Base-by-base conservation (phyloP, 2,113 vertebrate species). In the Pseudorectes ferrugineus region DNA sequence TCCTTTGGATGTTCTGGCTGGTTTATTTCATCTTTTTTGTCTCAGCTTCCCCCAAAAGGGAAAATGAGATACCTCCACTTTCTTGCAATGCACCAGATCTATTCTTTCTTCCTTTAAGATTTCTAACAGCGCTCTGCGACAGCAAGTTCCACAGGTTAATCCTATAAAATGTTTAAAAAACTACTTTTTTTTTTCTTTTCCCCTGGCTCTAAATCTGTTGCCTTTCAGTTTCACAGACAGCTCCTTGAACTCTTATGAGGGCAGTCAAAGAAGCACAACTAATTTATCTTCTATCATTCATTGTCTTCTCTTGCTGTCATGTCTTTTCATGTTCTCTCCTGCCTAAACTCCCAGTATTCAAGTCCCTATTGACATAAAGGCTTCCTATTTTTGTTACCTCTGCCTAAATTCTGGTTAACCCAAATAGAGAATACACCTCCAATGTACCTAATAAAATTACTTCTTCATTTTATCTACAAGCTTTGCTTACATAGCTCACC, bases 101-200 rank as follows among this genome's bases (percentile, higher is more conserved):
- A 36, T 54, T 70, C 17, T 89, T 82, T 81, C 33, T 46, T 84
- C 40, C 33, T 65, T 31, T 38, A 71, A 45, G 38, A 48, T 51
- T 90, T 92, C 84, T 67, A 83, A 17, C 29, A 58, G 43, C 0
- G 3, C 4, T 59, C 45, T 74, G 14, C 68, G 54, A 86, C n/a
- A 67, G 14, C 21, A 80, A 84, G n/a, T 71, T 67, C 55, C n/a
- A 55, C 24, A 61, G 49, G 29, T 80, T 35, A 89, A 25, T 12
- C 43, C 49, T 33, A 38, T 3, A 42, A 62, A 80, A 63, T 25
- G 9, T 49, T 55, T 2, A 12, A 61, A 74, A 81, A 22, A 2
- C 1, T 1, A 9, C 1, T 17, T 0, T 18, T 40, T 52, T 55
- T 35, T 58, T 57, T 15, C 33, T 58, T 23, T n/a, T 2, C 2